Evolutionary conservation across 1,140 invertebrate genomes (phyloP), one percentile per base, ranked within the genome.

Genomic region (Atta cephalotes): DNA sequence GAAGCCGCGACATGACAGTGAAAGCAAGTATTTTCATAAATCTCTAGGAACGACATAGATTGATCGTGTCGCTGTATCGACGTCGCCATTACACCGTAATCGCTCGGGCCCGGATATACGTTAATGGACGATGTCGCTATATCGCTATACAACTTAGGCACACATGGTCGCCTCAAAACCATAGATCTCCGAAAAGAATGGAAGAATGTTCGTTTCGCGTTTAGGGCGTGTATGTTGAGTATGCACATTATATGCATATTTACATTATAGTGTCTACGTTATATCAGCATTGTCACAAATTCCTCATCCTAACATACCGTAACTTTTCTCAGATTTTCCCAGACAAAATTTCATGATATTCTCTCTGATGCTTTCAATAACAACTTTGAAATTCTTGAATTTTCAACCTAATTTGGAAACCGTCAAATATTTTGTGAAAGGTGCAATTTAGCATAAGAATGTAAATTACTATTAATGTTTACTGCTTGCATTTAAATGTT

Each of bases 21-120:
- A 25, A 62, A 76, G 74, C 87, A 89, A 87, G 79, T 87, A 87
- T 87, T 90, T 90, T 90, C 88, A 90, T 90, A 90, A 91, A 91
- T 91, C 87, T 84, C 85, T 68, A 39, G 28, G 51, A 63, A 62
- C 39, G 86, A 88, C 81, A 51, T 74, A 60, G 71, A 88, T 90
- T 78, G 77, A 90, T 88, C 77, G 60, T 68, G 58, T 70, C 72
- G 78, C 45, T 70, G 76, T 60, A 87, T 87, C 81, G 86, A 87
- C 81, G 66, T 78, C 70, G 39, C 63, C 81, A 87, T 87, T 70
- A 87, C 58, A 70, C 62, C 21, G 70, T 78, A 88, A 88, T 88
- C 87, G 82, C 56, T 35, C 70, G 53, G 39, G 10, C 1, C 78
- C 80, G 80, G 80, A 84, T 84, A 76, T 14, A 74, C 80, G 80